Base-by-base conservation (phyloP, 2,113 vertebrate species). In the Ellobius talpinus region DNA sequence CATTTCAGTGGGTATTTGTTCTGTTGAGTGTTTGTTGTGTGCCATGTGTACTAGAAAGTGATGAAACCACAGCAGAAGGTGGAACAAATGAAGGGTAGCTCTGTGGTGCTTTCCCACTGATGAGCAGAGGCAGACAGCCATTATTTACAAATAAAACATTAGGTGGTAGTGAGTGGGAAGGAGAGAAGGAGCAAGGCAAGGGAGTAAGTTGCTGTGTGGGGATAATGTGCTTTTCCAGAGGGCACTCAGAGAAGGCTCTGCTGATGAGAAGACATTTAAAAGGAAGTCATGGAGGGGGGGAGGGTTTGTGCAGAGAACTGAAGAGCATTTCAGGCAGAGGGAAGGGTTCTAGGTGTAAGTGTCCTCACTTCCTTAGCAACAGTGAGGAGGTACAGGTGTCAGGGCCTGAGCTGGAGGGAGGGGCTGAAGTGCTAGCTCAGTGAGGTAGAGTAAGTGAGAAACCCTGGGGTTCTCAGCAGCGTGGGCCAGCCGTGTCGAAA, bases 191-290 rank as follows among this genome's bases (percentile, higher is more conserved):
- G 39, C 58, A 29, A 26, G 74, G 31, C 11, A 13, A 68, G 31
- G 39, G 42, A 7, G 1, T 81, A 36, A 21, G 1, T 3, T 7
- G 4, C 36, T 5, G 24, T 39, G 5, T 47, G 39, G 39, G 58
- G 9, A 5, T 42, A 1, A 1, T 17, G 1, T 63, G 61, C 0
- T 31, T 73, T 36, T 29, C 10, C 3, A 1, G 8, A 17, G 36
- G 12, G 1, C 24, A 4, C 23, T 47, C 58, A n/a, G 94, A 66
- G 66, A 65, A 63, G 72, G 12, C 70, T 76, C 89, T 63, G 45
- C 33, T 81, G 29, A 29, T 21, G 23, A 81, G 50, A 26, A 61
- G 31, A 45, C 36, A 61, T 70, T 65, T 87, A 21, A 50, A 45
- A 63, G 14, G 52, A 52, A 58, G 36, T 74, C 73, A 24, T 21